Conservation (phyloP, 2,113 vertebrate genomes). For the Pseudois nayaur region DNA sequence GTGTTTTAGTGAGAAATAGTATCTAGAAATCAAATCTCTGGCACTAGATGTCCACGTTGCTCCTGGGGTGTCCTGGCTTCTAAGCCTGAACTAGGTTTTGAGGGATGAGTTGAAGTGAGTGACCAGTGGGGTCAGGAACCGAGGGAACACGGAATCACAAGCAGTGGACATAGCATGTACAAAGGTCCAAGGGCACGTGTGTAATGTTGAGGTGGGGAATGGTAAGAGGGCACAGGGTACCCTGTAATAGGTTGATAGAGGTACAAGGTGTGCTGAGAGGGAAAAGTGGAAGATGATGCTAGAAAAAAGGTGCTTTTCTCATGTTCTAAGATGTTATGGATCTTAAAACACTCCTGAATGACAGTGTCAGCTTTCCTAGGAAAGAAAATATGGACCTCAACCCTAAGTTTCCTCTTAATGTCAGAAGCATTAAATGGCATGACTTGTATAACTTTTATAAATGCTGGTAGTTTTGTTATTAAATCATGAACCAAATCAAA, state of each 20-base stretch:
- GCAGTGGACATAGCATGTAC: background rate
- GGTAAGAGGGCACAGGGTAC: background rate
- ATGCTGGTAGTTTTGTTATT: background rate
- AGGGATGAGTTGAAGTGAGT: background rate
- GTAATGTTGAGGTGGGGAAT: fast-evolving
- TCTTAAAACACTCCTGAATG: background rate
- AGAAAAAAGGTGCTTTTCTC: background rate
- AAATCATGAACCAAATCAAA: background rate
- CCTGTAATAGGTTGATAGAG: background rate
- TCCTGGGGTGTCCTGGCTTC: background rate
- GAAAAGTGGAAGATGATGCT: background rate
- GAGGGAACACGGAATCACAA: fast-evolving
- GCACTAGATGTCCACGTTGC: fast-evolving
- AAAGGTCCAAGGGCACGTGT: background rate
- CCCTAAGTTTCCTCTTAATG: background rate
- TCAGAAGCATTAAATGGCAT: background rate
- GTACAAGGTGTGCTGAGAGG: background rate
- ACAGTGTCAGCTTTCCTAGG: background rate
- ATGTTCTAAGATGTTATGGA: background rate
- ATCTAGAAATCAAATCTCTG: background rate
- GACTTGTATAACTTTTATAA: background rate
- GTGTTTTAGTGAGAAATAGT: background rate
- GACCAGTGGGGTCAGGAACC: background rate
- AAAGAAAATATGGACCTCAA: background rate
- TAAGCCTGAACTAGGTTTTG: background rate